Conservation (phyloP, 2,113 vertebrate genomes). For the Deroptyus accipitrinus region DNA sequence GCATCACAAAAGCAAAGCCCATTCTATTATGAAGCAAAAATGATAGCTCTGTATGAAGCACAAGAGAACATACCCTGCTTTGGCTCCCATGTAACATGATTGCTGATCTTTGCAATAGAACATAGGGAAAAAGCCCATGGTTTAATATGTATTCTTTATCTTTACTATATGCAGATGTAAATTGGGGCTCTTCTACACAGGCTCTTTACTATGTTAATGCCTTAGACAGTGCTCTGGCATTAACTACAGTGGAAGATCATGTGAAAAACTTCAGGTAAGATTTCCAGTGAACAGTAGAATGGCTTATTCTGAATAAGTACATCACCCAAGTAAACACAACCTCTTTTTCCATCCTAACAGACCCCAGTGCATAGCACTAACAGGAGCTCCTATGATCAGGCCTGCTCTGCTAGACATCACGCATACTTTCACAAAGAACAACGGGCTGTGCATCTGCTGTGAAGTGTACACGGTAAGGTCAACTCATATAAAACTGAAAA, state of each 20-base stretch:
- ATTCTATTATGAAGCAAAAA: background rate
- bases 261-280: slow-evolving; percentile 97
- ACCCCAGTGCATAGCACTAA: slow-evolving; percentile 89
- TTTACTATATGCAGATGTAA: slow-evolving; percentile 83
- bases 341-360: slow-evolving; percentile 67
- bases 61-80: background rate
- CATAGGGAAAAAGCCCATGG: background rate
- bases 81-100: background rate
- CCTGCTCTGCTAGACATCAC: slow-evolving; percentile 92
- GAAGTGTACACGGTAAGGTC: slow-evolving; percentile 88
- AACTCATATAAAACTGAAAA: background rate
- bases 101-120: background rate
- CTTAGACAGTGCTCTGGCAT: slow-evolving; percentile 85
- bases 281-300: background rate
- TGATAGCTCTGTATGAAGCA: background rate
- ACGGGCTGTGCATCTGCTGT: slow-evolving; percentile 89
- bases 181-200: slow-evolving; percentile 97
- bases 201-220: slow-evolving; percentile 92
- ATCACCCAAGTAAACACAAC: background rate
- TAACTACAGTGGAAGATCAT: slow-evolving; percentile 88
- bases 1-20: background rate
- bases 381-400: slow-evolving; percentile 83
- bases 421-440: slow-evolving; percentile 89
- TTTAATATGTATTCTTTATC: slow-evolving; percentile 19
- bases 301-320: background rate